A percentile compares a stretch with the other conserved stretches of the same genome.
These are phyloP conservation scores for Saturnia japonica DNA, from an alignment of 2,888 invertebrate genomes.

Conservation along the genomic window DNA sequence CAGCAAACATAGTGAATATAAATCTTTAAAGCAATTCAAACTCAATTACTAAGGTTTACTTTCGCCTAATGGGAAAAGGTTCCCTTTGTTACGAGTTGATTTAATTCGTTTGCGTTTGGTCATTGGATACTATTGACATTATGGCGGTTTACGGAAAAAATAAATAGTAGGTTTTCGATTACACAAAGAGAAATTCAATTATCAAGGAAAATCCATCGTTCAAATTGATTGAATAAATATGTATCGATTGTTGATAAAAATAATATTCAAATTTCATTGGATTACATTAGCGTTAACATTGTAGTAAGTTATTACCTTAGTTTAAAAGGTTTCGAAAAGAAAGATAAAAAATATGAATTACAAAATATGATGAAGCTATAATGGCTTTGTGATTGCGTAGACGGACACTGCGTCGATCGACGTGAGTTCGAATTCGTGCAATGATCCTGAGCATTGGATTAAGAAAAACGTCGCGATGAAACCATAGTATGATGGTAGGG, in stretches of 20 bases:
- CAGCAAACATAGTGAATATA: slow-evolving; percentile 62
- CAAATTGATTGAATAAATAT: not conserved
- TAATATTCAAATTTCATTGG: not conserved
- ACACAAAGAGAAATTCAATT: slow-evolving; percentile 19
- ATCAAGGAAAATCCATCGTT: not conserved
- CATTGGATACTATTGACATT: slow-evolving; percentile 55
- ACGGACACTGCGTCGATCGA: too few relatives aligned
- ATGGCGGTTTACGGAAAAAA: slow-evolving; percentile 34
- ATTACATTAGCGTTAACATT: not conserved
- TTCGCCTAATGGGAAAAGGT: slow-evolving; percentile 70
- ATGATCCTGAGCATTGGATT: too few relatives aligned
- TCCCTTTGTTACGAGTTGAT: slow-evolving; percentile 62
- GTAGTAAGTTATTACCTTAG: too few relatives aligned
- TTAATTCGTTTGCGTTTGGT: slow-evolving; percentile 66
- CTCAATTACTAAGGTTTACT: slow-evolving; percentile 76
- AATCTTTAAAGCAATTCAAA: slow-evolving; percentile 78
- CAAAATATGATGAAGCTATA: too few relatives aligned
- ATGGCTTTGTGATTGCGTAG: too few relatives aligned
- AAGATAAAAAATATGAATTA: too few relatives aligned
- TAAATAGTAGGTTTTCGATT: slow-evolving; percentile 19
- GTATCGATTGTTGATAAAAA: not conserved
- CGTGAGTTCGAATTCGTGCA: too few relatives aligned
- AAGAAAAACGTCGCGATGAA: too few relatives aligned
- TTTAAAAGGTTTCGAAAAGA: too few relatives aligned
- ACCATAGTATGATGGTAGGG: too few relatives aligned